Evolutionary conservation across 2,113 vertebrate genomes (phyloP), one percentile per base, ranked within the genome.

Genomic region (Bufo gargarizans): DNA sequence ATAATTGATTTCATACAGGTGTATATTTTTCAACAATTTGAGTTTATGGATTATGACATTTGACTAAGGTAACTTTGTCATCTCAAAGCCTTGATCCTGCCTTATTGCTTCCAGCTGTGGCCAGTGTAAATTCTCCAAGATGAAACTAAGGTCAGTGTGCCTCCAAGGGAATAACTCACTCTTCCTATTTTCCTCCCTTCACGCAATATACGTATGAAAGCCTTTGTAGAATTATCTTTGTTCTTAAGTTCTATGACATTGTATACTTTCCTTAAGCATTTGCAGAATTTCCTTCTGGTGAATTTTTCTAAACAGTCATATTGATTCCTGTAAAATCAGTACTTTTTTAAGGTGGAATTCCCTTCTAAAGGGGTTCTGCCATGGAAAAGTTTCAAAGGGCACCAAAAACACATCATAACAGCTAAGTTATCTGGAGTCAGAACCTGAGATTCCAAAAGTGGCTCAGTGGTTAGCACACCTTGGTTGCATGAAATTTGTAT

Each of bases 21-120:
- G 77, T 9, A 59, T 43, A 59, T 80, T 33, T 80, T 33, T 13
- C 20, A 33, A 43, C 17, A 6, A 33, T 58, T 3, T 58, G 55
- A 9, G 77, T 8, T 58, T 56, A 80, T 80, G 55, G 77, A 80
- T 58, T 56, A 59, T 43, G 77, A 7, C 77, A 58, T 80, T 80
- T 59, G n/a, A 58, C n/a, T 55, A 80, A 58, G 13, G 55, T 79
- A 58, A 79, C 53, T 17, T 53, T 78, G n/a, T 80, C 22, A 80
- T 80, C 10, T 43, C 22, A 8, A 58, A 80, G n/a, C 12, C 77
- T 59, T 80, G 77, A 80, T 80, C 77, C 55, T n/a, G 2, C 4
- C 50, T 59, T 80, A 80, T 80, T 80, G n/a, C 20, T 80, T 58
- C 77, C 77, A 80, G 53, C 77, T 80, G 77, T 6, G 6, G 11